Percentiles rank a stretch among this genome's conserved stretches.
Evolutionary conservation across 1,140 invertebrate species (phyloP).

Genomic region (Sitophilus oryzae): DNA sequence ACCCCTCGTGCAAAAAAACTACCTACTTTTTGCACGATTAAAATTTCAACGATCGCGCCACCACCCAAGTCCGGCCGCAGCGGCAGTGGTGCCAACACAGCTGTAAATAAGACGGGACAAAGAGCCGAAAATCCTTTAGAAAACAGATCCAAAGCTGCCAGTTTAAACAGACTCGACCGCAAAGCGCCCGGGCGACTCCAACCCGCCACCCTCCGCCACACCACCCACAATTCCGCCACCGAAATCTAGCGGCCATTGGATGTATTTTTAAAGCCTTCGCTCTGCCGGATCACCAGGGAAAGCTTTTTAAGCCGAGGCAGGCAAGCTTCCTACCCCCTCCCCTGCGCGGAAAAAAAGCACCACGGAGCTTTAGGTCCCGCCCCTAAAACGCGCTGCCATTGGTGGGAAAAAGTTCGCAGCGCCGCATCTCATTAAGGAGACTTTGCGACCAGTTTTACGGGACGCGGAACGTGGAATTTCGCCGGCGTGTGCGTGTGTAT

Average conservation of each 20-base stretch:
- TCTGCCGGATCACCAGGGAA: too few species aligned
- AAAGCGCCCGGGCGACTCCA: conserved; percentile 35
- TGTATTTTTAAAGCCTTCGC: conserved; percentile 46
- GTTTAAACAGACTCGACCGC: conserved; percentile 38
- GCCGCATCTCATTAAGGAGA: conserved; percentile 44
- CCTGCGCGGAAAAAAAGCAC: conserved; percentile 40
- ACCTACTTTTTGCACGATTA: background rate
- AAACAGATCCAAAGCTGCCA: conserved; percentile 37
- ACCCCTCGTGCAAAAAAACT: too few species aligned
- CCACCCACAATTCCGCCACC: conserved; percentile 38
- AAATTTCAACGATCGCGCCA: background rate
- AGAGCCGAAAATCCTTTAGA: conserved; percentile 39
- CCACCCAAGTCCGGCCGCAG: background rate
- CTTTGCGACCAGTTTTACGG: conserved; percentile 42
- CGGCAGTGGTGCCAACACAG: conserved; percentile 23
- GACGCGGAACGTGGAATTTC: conserved; percentile 36
- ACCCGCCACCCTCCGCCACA: conserved; percentile 31
- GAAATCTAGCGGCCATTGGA: conserved; percentile 40
- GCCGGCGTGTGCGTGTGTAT: too few species aligned
- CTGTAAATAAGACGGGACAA: conserved; percentile 40
- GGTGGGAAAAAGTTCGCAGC: conserved; percentile 42
- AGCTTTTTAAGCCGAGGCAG: conserved; percentile 40
- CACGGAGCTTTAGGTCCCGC: conserved; percentile 30
- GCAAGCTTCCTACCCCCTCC: conserved; percentile 36
- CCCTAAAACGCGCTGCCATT: conserved; percentile 32